Base-by-base conservation (phyloP, 2,888 invertebrate species). In the Callyntrura guangdongensis region DNA sequence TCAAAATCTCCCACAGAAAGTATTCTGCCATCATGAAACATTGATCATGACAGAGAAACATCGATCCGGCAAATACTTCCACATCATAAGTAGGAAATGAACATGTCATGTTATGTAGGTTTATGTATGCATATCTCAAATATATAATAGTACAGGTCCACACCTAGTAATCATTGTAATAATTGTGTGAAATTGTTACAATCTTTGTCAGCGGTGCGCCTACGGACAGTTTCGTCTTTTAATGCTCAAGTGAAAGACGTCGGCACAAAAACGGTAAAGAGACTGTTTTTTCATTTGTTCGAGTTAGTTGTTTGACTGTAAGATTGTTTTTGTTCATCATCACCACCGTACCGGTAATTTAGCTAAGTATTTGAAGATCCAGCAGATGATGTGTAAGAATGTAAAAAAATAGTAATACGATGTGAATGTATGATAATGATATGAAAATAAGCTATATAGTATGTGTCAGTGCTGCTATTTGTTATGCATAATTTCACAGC, bases 41-140 rank as follows among this genome's bases (percentile, higher is more conserved):
- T 90, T 90, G 90, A 90, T 90, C 90, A 86, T 90, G 90, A 90
- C 90, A 90, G 74, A 90, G 90, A 90, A 86, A 90, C 53, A 56
- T 84, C 74, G 90, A 90, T 83, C 83, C 36, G 69, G 77, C 74
- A 72, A 72, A 45, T 0, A 14, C 69, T 69, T 69, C 20, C 67
- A 69, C 22, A 47, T 6, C 59, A 20, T 47, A 0, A 17, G 53
- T 53, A 77, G 77, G 53, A 77, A 77, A 36, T 4, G 36, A 4
- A 36, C 36, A 36, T 36, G 36, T 36, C 36, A 36, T 36, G 6
- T 36, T 36, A 36, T 36, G 49, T 49, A 27, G 22, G 49, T 53
- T 14, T 77, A 22, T 47, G 36, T 69, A 69, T 36, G n/a, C 17
- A 47, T 9, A 47, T 27, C 17, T 45, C 22, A 22, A 20, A 22